phyloP scores from a whole-genome alignment of 1,140 invertebrate genomes.

The Drosophila kurseongensis region DNA sequence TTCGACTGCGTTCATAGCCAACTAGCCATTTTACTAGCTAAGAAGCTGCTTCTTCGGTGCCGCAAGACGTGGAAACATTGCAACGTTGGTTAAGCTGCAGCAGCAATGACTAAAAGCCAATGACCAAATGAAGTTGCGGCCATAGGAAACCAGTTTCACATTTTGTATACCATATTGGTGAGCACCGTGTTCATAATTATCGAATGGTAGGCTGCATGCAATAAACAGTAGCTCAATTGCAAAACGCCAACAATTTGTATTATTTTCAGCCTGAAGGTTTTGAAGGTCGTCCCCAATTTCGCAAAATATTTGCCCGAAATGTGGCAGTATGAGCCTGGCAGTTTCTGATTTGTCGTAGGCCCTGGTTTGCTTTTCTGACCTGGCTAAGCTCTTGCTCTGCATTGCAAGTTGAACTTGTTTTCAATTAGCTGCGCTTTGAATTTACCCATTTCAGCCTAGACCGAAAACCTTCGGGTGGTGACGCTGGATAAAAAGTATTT shows the following conservation, averaged over 20 bases:
- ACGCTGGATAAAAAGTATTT: slow-evolving; percentile 6
- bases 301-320: slow-evolving; percentile 6
- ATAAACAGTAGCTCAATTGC: slow-evolving; percentile 27
- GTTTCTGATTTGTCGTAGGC: slow-evolving; percentile 34
- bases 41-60: slow-evolving; percentile 29
- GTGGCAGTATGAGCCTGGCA: background rate
- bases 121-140: slow-evolving; percentile 70
- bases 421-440: slow-evolving; percentile 44
- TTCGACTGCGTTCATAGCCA: slow-evolving; percentile 42
- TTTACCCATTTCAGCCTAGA: background rate
- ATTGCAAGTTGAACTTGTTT: slow-evolving; percentile 48
- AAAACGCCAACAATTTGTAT: slow-evolving; percentile 24
- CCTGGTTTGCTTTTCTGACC: slow-evolving; percentile 45
- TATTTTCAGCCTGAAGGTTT: slow-evolving; percentile 33
- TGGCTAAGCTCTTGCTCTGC: slow-evolving; percentile 3
- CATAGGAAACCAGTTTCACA: slow-evolving; percentile 71
- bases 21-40: slow-evolving; percentile 36
- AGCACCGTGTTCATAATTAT: slow-evolving; percentile 24
- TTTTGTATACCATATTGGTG: slow-evolving; percentile 48
- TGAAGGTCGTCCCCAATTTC: slow-evolving; percentile 42
- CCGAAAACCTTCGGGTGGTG: background rate
- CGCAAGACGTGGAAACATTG: slow-evolving; percentile 38
- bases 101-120: slow-evolving; percentile 65
- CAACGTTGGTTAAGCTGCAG: slow-evolving; percentile 35
- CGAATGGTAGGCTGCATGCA: slow-evolving; percentile 20